A percentile compares a stretch with the other conserved stretches of the same genome.
Evolutionary conservation across 2,797 vertebrate genomes (phyloP).

Genomic region (Microctenopoma steveboyesi): DNA sequence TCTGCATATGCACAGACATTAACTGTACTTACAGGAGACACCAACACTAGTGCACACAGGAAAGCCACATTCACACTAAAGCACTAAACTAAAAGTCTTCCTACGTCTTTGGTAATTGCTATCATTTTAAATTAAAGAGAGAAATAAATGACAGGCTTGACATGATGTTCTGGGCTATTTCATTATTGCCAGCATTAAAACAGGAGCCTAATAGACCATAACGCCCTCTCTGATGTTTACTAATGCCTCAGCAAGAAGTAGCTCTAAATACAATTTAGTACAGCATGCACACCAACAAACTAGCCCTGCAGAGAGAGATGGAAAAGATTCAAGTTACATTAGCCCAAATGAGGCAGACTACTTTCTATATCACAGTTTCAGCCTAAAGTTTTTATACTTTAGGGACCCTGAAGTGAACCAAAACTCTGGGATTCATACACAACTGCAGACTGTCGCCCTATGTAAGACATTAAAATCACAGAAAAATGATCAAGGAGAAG

Average conservation of each 20-base stretch:
- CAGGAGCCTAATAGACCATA: constrained; percentile 29
- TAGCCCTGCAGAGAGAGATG: not conserved
- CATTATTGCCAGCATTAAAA: constrained; percentile 26
- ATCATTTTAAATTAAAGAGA: constrained; percentile 20
- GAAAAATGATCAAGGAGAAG: constrained; percentile 3
- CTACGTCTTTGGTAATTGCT: constrained; percentile 33
- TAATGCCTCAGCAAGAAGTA: constrained; percentile 24
- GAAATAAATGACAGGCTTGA: constrained; percentile 23
- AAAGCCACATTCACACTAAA: constrained; percentile 11
- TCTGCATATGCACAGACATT: not conserved
- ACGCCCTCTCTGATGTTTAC: constrained; percentile 22
- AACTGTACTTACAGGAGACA: not conserved
- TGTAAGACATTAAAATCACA: not conserved
- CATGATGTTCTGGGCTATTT: constrained; percentile 14
- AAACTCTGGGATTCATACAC: no score
- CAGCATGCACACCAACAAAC: not conserved
- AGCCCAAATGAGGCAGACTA: not conserved
- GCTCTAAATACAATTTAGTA: constrained; percentile 6
- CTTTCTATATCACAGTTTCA: not conserved
- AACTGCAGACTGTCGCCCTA: not conserved
- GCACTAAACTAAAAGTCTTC: constrained; percentile 19
- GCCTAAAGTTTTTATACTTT: not conserved
- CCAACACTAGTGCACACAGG: not conserved
- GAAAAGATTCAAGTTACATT: not conserved
- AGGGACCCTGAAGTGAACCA: not conserved